Percentiles rank a stretch among this genome's conserved stretches.
Evolutionary conservation across 2,797 vertebrate genomes (phyloP).

Genomic region (Cossypha niveicapilla): DNA sequence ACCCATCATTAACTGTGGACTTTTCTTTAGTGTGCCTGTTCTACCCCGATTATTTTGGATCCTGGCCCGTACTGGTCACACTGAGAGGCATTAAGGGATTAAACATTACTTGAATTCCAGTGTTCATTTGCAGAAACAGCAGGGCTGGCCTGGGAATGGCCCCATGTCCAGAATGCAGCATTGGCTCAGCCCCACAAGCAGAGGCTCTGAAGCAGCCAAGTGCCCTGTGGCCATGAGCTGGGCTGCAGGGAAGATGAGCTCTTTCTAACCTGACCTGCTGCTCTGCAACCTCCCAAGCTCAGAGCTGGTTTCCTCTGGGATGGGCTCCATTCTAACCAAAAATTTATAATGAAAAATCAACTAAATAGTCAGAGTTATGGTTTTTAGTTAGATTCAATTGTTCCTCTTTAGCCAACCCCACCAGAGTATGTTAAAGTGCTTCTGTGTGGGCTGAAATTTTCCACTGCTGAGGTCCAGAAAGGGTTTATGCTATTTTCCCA

Average conservation of each 20-base stretch:
- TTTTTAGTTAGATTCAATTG: neutral
- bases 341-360: neutral
- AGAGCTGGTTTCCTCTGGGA: neutral
- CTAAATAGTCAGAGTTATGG: neutral
- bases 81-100: neutral
- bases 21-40: neutral
- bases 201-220: neutral
- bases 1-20: neutral
- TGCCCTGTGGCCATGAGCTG: rapidly evolving
- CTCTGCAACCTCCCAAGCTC: neutral
- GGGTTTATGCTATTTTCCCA: neutral
- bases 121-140: neutral
- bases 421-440: neutral
- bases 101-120: neutral
- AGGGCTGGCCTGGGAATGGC: rapidly evolving
- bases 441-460: neutral
- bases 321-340: neutral
- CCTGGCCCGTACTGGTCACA: neutral
- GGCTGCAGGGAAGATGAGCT: neutral
- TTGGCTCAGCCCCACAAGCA: neutral
- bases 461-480: neutral
- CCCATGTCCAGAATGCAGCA: neutral
- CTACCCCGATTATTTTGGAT: neutral
- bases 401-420: neutral
- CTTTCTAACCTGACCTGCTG: neutral